phyloP scores from a whole-genome alignment of 1,140 invertebrate genomes.

The Limonius californicus region DNA sequence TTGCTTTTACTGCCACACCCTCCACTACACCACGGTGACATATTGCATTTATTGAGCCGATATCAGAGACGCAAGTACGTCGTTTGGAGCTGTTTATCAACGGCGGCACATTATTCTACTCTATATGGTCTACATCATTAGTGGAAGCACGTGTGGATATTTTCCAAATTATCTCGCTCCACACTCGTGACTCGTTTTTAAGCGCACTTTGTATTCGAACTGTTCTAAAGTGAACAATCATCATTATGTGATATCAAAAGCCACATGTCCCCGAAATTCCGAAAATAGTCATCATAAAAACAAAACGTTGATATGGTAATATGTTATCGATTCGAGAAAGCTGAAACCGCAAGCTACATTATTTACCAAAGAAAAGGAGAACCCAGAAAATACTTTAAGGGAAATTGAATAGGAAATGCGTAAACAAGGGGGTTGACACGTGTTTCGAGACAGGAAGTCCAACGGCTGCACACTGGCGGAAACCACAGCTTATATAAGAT shows the following conservation, averaged over 20 bases:
- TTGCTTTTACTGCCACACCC: constrained; percentile 10
- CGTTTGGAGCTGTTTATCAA: constrained; percentile 1
- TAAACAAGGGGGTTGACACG: constrained; percentile 10
- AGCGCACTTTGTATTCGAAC: too few relatives aligned
- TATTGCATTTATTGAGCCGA: constrained; percentile 7
- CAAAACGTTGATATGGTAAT: too few relatives aligned
- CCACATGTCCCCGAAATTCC: too few relatives aligned
- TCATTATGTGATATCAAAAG: too few relatives aligned
- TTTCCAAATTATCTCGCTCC: neutral
- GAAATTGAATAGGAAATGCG: constrained; percentile 11
- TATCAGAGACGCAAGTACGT: neutral
- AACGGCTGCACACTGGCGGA: constrained; percentile 1
- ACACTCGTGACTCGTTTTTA: too few relatives aligned
- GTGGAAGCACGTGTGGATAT: neutral
- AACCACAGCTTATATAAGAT: constrained; percentile 12
- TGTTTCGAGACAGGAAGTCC: constrained; percentile 6
- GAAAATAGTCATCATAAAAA: too few relatives aligned
- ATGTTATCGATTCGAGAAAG: too few relatives aligned
- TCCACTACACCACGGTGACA: neutral
- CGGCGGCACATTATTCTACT: neutral
- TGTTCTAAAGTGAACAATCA: too few relatives aligned
- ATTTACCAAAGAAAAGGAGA: neutral
- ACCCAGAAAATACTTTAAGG: neutral
- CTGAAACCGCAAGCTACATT: neutral
- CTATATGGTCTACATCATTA: neutral